Evolutionary conservation across 1,140 invertebrate genomes (phyloP), one percentile per base, ranked within the genome.

Genomic region (Colletes latitarsis): DNA sequence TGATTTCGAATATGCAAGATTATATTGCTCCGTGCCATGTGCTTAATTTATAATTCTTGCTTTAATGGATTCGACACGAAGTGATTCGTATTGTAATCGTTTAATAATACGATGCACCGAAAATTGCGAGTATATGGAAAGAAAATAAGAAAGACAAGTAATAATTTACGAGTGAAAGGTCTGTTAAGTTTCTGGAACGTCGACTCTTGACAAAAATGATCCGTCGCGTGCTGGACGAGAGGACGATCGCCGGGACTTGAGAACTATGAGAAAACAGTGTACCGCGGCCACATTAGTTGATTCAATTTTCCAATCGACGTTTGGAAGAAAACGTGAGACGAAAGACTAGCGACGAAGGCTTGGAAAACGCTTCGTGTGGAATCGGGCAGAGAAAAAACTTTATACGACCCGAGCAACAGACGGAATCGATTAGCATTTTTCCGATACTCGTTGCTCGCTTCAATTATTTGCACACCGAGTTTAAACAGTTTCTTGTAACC

Each of bases 301-400:
- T 49, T 62, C 66, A 52, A 60, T 77, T 57, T 62, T 52, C 21
- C 55, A 21, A 77, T 77, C 75, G 66, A 46, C 17, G 30, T 68
- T 58, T 55, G 17, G 53, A 39, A 12, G 62, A 49, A 21, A 15
- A 60, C 64, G 64, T 60, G 64, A 77, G 41, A 52, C 53, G 64
- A 60, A 69, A 68, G 41, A 58, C 43, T 58, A 58, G 67, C 68
- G 10, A 4, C 1, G 6, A 10, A 15, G 10, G 17, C 15, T 39
- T 4, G 30, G 19, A 55, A 19, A 74, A 17, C 6, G 49, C 21
- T 53, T 15, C 15, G 43, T 19, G 60, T 12, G 15, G 73, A 66
- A 52, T 63, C 39, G 55, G 41, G n/a, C 64, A 6, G 62, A 41
- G 9, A 43, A 41, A 21, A 55, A 75, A 19, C 14, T 62, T 62